Conservation (phyloP, 2,113 vertebrate species). For the Myiozetetes cayanensis region DNA sequence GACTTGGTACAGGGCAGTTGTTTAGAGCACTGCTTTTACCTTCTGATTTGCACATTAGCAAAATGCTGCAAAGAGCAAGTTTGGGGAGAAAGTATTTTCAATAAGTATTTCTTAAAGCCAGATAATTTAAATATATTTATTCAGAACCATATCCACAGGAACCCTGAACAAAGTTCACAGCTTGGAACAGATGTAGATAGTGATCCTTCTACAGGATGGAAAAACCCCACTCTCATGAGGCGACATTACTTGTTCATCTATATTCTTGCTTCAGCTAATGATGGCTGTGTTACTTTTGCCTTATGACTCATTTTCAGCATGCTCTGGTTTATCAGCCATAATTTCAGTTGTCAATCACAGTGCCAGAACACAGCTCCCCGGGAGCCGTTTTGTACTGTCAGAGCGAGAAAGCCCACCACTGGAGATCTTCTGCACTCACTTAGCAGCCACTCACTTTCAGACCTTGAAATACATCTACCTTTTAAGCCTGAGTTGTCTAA, state of each 20-base stretch:
- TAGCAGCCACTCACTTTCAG: not conserved
- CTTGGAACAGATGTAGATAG: not conserved
- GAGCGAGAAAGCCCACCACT: not conserved
- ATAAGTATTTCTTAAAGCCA: not conserved
- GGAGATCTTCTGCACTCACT: not conserved
- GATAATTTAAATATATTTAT: not conserved
- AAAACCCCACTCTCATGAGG: not conserved
- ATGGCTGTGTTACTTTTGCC: slow-evolving; percentile 33
- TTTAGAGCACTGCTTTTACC: not conserved
- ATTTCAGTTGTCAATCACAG: not conserved
- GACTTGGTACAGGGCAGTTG: not conserved
- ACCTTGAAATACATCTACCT: not conserved
- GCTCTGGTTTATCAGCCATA: not conserved
- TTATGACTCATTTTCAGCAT: slow-evolving; percentile 39
- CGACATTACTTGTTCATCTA: not conserved
- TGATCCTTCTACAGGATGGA: not conserved
- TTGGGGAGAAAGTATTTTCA: not conserved
- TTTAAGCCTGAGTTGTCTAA: not conserved
- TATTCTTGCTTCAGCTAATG: not conserved
- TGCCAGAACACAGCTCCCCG: not conserved
- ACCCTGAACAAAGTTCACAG: not conserved
- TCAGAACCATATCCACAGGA: not conserved
- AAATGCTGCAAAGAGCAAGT: not conserved
- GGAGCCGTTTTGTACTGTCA: not conserved
- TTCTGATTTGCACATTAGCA: not conserved